Conservation (phyloP, 2,113 vertebrate genomes). For the Orientallactaga bullata region DNA sequence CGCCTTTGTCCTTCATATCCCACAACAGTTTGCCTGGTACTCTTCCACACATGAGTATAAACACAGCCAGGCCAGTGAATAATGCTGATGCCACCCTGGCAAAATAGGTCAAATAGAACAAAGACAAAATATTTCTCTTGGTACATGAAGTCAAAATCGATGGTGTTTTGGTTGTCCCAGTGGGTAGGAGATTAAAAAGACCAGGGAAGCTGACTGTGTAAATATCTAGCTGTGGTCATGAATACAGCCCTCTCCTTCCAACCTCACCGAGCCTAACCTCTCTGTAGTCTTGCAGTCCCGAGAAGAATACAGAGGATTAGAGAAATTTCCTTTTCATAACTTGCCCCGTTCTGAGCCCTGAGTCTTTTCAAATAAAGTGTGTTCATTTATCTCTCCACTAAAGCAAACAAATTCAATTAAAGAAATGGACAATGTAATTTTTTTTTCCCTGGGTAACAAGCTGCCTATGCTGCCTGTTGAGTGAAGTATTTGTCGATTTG, state of each 20-base stretch:
- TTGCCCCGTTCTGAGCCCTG: slow-evolving; percentile 35
- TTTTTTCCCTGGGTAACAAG: not conserved
- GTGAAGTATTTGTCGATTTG: slow-evolving; percentile 31
- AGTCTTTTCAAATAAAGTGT: not conserved
- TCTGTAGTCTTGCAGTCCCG: not conserved
- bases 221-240: not conserved
- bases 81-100: slow-evolving; percentile 49
- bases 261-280: not conserved
- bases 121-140: slow-evolving; percentile 60
- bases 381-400: slow-evolving; percentile 20
- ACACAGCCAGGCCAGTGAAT: slow-evolving; percentile 53
- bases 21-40: slow-evolving; percentile 8
- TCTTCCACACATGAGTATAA: slow-evolving; percentile 61
- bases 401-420: slow-evolving; percentile 37
- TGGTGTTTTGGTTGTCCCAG: slow-evolving; percentile 35
- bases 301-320: not conserved
- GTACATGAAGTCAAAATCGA: slow-evolving; percentile 57
- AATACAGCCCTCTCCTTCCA: not conserved
- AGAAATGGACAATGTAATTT: not conserved
- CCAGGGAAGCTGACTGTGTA: not conserved
- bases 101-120: slow-evolving; percentile 73
- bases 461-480: slow-evolving; percentile 7
- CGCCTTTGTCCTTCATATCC: slow-evolving; percentile 22
- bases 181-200: slow-evolving; percentile 14
- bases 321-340: not conserved